Evolutionary conservation across 2,888 invertebrate species (phyloP).

Genomic region (Daptonema setosum): DNA sequence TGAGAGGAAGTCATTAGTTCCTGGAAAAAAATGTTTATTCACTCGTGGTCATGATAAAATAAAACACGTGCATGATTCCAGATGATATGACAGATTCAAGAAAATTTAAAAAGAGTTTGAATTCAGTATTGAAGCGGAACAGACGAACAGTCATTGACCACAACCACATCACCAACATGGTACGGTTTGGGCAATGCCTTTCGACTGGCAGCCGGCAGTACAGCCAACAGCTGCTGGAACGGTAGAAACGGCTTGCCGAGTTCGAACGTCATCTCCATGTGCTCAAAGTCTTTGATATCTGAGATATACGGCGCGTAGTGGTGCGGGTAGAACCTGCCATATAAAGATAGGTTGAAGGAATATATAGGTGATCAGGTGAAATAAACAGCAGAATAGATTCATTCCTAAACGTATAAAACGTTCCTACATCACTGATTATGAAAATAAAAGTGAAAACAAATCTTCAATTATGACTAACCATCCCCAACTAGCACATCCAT

Average conservation of each 20-base stretch:
- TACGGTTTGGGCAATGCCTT: conserved; percentile 52
- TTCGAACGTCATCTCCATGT: conserved; percentile 56
- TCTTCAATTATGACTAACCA: conserved; percentile 56
- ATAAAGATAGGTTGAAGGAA: background rate
- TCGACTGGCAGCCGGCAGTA: conserved; percentile 59
- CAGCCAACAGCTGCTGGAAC: conserved; percentile 47
- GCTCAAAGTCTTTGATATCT: conserved; percentile 55
- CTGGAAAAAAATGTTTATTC: conserved; percentile 12
- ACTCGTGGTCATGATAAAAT: background rate
- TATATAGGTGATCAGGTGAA: too few species aligned
- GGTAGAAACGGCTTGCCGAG: conserved; percentile 69
- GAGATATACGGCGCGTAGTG: conserved; percentile 92
- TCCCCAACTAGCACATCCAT: conserved; percentile 86
- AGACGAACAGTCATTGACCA: background rate
- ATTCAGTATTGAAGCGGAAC: too few species aligned
- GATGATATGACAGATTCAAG: background rate
- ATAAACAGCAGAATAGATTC: too few species aligned
- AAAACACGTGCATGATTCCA: background rate
- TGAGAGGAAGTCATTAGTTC: conserved; percentile 49
- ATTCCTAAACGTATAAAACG: too few species aligned
- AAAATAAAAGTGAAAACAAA: too few species aligned
- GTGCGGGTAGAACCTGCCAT: conserved; percentile 50
- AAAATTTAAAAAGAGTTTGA: background rate
- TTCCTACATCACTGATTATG: too few species aligned
- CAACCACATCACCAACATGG: conserved; percentile 39